Evolutionary conservation across 92 coral and sea anemone species (phyloP).

Genomic region (Parazoanthus swiftii): DNA sequence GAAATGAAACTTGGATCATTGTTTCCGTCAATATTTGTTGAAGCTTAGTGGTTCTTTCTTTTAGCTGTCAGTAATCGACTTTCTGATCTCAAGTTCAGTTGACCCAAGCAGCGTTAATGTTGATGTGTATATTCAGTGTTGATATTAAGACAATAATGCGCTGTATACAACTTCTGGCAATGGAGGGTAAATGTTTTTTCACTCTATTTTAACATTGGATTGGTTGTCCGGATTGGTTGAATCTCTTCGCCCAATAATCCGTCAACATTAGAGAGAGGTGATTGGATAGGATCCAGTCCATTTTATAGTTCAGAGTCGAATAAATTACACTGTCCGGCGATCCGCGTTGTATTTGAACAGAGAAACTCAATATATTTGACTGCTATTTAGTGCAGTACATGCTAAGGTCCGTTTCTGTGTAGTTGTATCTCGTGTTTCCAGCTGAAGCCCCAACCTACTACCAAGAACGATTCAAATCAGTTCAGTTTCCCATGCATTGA

Average conservation of each 20-base stretch:
- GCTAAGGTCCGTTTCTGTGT: no score
- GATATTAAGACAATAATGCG: background rate
- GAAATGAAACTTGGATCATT: slow-evolving; percentile 10
- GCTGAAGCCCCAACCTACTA: no score
- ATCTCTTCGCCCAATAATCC: background rate
- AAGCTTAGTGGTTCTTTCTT: slow-evolving; percentile 6
- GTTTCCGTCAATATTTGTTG: slow-evolving; percentile 36
- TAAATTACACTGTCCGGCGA: background rate
- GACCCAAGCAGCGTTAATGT: background rate
- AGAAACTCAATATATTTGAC: no score
- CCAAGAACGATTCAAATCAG: no score
- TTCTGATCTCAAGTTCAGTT: slow-evolving; percentile 3
- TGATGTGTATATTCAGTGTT: background rate
- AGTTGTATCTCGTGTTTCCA: no score
- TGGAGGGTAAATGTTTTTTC: background rate
- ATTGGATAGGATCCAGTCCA: background rate
- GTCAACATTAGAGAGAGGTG: background rate
- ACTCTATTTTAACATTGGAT: background rate
- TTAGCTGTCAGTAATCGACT: slow-evolving; percentile 9
- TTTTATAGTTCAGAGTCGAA: background rate
- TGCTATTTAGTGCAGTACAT: no score
- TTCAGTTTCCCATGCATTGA: no score
- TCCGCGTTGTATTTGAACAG: background rate
- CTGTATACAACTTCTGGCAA: background rate
- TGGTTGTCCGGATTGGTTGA: background rate